Evolutionary conservation across 2,797 vertebrate genomes (phyloP).

Genomic region (Poecilia wingei): DNA sequence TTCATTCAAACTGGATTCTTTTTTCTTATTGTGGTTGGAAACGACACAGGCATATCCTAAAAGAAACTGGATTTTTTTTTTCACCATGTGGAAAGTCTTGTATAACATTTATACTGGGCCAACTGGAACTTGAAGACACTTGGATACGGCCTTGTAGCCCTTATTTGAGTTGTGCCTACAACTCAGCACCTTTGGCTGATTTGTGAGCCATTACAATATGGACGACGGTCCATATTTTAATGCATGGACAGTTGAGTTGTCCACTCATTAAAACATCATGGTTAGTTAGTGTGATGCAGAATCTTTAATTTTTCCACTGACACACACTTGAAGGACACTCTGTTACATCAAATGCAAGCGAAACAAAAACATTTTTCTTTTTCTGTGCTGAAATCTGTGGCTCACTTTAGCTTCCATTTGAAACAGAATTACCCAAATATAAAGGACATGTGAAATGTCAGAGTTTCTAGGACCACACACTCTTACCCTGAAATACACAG

Average conservation of each 20-base stretch:
- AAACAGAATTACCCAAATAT: slow-evolving; percentile 9
- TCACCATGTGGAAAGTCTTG: neutral
- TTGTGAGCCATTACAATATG: no score
- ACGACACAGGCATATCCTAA: neutral
- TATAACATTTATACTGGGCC: neutral
- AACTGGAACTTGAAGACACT: neutral
- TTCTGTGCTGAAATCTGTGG: neutral
- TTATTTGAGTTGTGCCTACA: neutral
- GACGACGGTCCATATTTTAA: no score
- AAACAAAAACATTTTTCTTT: neutral
- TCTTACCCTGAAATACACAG: slow-evolving; percentile 33
- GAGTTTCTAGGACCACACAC: slow-evolving; percentile 43
- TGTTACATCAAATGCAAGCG: neutral
- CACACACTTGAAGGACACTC: neutral
- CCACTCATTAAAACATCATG: neutral
- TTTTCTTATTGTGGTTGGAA: neutral
- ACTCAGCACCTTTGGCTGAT: no score
- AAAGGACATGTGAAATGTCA: slow-evolving; percentile 35
- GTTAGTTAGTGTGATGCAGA: neutral
- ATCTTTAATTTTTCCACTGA: neutral
- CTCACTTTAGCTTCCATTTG: slow-evolving; percentile 12
- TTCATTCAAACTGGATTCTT: neutral
- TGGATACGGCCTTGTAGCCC: neutral
- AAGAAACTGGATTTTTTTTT: neutral
- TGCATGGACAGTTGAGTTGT: no score